Conservation (phyloP, 2,888 invertebrate genomes). For the Salticus scenicus region DNA sequence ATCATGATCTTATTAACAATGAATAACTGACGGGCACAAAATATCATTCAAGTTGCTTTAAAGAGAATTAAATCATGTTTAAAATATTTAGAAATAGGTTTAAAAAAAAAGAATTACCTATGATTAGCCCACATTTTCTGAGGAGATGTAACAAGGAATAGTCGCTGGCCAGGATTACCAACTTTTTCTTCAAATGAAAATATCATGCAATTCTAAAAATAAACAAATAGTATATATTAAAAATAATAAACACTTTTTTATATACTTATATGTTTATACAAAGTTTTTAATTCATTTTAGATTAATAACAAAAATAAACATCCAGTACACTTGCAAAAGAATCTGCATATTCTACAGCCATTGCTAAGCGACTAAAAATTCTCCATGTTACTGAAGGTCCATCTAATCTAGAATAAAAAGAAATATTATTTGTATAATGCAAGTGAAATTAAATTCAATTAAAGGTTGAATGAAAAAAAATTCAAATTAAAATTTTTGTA, state of each 20-base stretch:
- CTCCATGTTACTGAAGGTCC: conserved; percentile 54
- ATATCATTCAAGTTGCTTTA: too few relatives aligned
- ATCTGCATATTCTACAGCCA: conserved; percentile 35
- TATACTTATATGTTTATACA: too few relatives aligned
- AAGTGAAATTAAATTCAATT: neutral
- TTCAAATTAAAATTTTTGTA: neutral
- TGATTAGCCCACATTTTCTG: conserved; percentile 53
- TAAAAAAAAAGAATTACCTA: too few relatives aligned
- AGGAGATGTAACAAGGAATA: conserved; percentile 61
- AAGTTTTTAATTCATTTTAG: too few relatives aligned
- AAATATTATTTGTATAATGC: neutral
- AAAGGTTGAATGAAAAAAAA: neutral
- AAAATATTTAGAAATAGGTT: too few relatives aligned
- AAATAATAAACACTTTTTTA: neutral
- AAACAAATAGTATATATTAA: neutral
- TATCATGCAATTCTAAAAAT: conserved; percentile 49
- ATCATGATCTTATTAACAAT: too few relatives aligned
- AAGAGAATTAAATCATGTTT: too few relatives aligned
- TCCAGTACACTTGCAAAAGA: conserved; percentile 32
- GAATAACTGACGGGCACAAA: too few relatives aligned
- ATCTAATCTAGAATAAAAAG: conserved; percentile 23
- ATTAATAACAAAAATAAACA: neutral
- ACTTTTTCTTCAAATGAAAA: conserved; percentile 56
- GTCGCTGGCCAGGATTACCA: conserved; percentile 41
- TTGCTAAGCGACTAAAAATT: conserved; percentile 37